Base-by-base conservation (phyloP, 2,888 invertebrate species). In the Andrena camellia region DNA sequence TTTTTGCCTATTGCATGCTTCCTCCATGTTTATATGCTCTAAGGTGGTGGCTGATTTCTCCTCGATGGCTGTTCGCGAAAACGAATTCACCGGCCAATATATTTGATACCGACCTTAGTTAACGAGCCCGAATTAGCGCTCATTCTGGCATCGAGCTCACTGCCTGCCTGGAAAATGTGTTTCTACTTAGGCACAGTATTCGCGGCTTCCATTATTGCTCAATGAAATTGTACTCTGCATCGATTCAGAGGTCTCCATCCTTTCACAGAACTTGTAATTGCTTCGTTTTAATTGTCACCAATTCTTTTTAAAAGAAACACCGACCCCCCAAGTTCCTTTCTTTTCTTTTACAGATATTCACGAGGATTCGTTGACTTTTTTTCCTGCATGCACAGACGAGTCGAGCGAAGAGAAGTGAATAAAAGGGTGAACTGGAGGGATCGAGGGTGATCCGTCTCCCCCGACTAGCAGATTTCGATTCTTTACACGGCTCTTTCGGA, bases 291-390 rank as follows among this genome's bases (percentile, higher is more conserved):
- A 20, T n/a, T 20, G 52, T 8, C 8, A 8, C 3, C 23, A 63
- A n/a, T n/a, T n/a, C 26, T 42, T n/a, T 52, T n/a, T 4, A 2
- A 0, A 13, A 13, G 10, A 20, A 48, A 7, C 3, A 7, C 5
- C 26, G 3, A 33, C 42, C 10, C 13, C 7, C n/a, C n/a, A 10
- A 26, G n/a, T 48, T 8, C 10, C 13, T 59, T 70, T n/a, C 59
- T 70, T 20, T 64, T 50, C 2, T 4, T 72, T 80, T 68, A 0
- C 72, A 81, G 81, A 62, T 35, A 80, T 50, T 62, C 71, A 10
- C 60, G 54, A 63, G 50, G 67, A 72, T 81, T 67, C 71, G 81
- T 50, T 52, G 64, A 60, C 70, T 33, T 48, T 80, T 72, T 31
- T n/a, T n/a, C n/a, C 23, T 42, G 31, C 60, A 48, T 35, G 62